Percentiles rank a stretch among this genome's conserved stretches.
phyloP scores from a whole-genome alignment of 2,888 invertebrate genomes.

The Hylaea fasciaria region DNA sequence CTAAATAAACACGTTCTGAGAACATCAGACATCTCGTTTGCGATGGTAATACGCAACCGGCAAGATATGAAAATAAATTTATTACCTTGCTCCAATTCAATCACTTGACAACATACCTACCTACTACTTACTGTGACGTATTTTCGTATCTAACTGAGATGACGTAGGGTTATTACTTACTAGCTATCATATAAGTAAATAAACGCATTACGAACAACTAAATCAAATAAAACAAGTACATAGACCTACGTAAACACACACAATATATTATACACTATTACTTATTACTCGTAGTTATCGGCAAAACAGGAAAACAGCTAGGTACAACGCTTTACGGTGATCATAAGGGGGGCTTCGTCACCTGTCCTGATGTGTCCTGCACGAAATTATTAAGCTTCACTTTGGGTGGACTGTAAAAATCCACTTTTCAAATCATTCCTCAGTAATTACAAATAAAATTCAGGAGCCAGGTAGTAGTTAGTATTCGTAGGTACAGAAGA shows the following conservation, averaged over 20 bases:
- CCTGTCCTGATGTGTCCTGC: too few relatives aligned
- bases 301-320: conserved; percentile 20
- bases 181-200: conserved; percentile 17
- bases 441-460: too few relatives aligned
- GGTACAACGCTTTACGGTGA: neutral
- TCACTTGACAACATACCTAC: conserved; percentile 50
- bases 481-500: too few relatives aligned
- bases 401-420: too few relatives aligned
- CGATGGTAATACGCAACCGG: conserved; percentile 53
- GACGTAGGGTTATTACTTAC: conserved; percentile 13
- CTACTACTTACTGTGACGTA: conserved; percentile 58
- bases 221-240: conserved; percentile 6
- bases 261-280: neutral
- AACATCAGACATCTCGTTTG: conserved; percentile 52
- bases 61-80: conserved; percentile 61
- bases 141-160: conserved; percentile 41
- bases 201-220: conserved; percentile 15
- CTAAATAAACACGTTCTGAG: conserved; percentile 45
- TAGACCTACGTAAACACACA: neutral
- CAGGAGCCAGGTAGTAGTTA: too few relatives aligned
- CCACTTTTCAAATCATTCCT: too few relatives aligned
- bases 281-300: too few relatives aligned
- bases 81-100: conserved; percentile 69
- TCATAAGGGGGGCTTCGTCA: neutral
- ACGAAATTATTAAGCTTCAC: too few relatives aligned